Conservation (phyloP, 2,113 vertebrate species). For the Megaleporinus macrocephalus region DNA sequence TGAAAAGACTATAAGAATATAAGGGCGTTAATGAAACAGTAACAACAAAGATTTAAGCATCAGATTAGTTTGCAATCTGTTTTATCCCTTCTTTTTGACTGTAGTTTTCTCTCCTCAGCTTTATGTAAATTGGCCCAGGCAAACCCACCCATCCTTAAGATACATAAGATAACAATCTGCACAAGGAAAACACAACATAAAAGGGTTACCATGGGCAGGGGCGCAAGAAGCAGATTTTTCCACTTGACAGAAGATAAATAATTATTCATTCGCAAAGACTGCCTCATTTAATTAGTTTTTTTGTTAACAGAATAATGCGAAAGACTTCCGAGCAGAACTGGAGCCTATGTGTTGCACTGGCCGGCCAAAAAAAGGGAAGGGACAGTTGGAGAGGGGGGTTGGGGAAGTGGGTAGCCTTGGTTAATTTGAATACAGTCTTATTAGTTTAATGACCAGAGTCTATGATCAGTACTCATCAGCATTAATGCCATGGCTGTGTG, state of each 20-base stretch:
- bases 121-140: conserved; percentile 2
- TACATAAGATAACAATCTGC: conserved; percentile 40
- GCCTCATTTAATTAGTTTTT: conserved; percentile 71
- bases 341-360: conserved; percentile 59
- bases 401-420: conserved; percentile 55
- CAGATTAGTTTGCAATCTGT: background rate
- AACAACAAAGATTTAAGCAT: background rate
- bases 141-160: conserved; percentile 32
- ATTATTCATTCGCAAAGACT: conserved; percentile 73
- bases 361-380: conserved; percentile 62
- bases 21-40: background rate
- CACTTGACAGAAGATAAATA: conserved; percentile 74
- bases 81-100: background rate
- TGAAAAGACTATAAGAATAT: background rate
- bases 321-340: conserved; percentile 61
- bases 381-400: conserved; percentile 14
- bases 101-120: background rate
- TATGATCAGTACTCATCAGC: conserved; percentile 97
- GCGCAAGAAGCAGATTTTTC: conserved; percentile 65
- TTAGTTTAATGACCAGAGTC: conserved; percentile 97
- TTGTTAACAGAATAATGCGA: conserved; percentile 62
- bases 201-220: conserved; percentile 43
- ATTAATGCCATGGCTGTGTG: conserved; percentile 85
- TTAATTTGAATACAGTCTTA: conserved; percentile 95
- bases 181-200: background rate